phyloP scores from a whole-genome alignment of 1,140 invertebrate species.

The Argopecten irradians region DNA sequence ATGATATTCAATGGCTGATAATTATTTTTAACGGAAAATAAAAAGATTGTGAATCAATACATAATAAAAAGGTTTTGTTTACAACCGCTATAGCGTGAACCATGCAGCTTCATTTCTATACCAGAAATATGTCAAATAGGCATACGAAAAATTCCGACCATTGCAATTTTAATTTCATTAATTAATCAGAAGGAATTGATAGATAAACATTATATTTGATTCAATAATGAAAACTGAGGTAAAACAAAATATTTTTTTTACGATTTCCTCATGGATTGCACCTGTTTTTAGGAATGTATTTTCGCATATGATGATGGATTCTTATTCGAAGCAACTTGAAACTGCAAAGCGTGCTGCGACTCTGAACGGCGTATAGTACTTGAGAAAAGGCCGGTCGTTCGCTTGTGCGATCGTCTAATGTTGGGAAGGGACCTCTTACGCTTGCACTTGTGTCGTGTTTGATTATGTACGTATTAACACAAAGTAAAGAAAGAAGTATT shows the following conservation, averaged over 20 bases:
- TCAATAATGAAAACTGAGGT: neutral
- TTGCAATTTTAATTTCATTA: no score
- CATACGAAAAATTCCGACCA: no score
- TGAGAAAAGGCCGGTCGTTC: neutral
- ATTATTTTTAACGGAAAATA: no score
- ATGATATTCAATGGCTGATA: no score
- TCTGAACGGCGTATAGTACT: neutral
- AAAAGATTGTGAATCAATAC: no score
- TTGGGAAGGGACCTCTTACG: neutral
- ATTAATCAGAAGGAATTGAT: neutral
- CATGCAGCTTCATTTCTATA: no score
- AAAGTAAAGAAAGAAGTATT: neutral
- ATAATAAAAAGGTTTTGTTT: no score
- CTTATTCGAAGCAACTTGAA: conserved; percentile 21
- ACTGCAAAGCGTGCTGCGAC: neutral
- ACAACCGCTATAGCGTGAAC: no score
- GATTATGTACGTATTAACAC: neutral
- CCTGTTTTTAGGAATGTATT: conserved; percentile 3
- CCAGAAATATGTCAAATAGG: no score
- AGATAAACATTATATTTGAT: neutral
- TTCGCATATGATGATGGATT: neutral
- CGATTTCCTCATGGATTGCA: neutral
- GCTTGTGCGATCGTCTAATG: neutral
- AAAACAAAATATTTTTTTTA: neutral
- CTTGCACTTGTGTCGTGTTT: conserved; percentile 10